Evolutionary conservation across 1,140 invertebrate genomes (phyloP).

Genomic region (Lamellibrachia luymesi): DNA sequence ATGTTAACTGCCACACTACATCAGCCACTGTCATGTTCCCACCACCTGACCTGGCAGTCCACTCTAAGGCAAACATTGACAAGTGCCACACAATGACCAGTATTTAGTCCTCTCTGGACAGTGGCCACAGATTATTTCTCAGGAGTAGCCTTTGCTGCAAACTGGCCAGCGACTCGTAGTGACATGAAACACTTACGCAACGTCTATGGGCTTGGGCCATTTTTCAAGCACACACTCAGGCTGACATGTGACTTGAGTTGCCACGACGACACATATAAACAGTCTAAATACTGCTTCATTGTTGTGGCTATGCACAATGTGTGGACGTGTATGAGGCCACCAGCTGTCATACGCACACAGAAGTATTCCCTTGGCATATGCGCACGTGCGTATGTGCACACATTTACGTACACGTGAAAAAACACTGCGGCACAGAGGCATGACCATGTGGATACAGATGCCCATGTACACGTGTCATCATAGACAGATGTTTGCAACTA

Average conservation of each 20-base stretch:
- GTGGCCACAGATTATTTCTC: not conserved
- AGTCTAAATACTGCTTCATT: not conserved
- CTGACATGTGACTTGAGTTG: not conserved
- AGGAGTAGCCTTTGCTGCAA: not conserved
- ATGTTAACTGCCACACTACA: not conserved
- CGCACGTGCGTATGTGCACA: not conserved
- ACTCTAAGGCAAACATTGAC: not conserved
- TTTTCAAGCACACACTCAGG: not conserved
- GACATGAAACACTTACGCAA: not conserved
- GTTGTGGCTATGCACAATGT: not conserved
- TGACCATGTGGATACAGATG: too few species aligned
- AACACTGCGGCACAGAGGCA: too few species aligned
- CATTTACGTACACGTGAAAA: not conserved
- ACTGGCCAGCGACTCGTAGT: not conserved
- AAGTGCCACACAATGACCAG: not conserved
- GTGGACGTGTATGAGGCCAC: not conserved
- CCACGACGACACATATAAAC: not conserved
- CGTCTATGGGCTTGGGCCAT: not conserved
- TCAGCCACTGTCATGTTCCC: not conserved
- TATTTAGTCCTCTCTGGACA: not conserved
- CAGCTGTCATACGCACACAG: not conserved
- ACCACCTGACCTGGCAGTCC: not conserved
- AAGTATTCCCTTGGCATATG: not conserved
- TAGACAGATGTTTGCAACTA: not conserved
- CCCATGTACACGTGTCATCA: not conserved